These are phyloP conservation scores for Nycticebus coucang DNA, from an alignment of 2,113 vertebrate species.

Conservation along the genomic window DNA sequence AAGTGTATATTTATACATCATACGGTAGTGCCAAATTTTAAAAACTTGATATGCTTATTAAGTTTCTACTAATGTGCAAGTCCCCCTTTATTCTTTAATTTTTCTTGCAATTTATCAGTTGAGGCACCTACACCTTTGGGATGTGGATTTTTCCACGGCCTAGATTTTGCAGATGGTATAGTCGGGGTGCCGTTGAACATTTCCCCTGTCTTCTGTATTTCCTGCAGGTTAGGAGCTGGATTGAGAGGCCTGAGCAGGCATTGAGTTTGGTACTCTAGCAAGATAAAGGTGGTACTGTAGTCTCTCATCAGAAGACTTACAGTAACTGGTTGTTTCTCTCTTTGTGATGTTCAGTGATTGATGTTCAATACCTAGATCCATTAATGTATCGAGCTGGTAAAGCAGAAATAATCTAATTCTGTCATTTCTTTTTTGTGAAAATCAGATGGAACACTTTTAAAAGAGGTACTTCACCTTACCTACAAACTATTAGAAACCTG, in stretches of 20 bases:
- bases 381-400: neutral
- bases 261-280: neutral
- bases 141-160: neutral
- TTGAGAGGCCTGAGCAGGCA: neutral
- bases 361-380: neutral
- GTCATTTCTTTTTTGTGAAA: neutral
- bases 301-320: neutral
- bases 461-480: neutral
- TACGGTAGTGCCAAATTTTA: neutral
- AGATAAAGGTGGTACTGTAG: neutral
- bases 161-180: neutral
- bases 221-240: neutral
- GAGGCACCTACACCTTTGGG: neutral
- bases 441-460: neutral
- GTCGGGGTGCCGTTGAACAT: rapidly evolving
- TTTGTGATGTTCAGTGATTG: neutral
- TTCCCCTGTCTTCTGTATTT: neutral
- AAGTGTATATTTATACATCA: neutral
- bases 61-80: neutral
- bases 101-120: neutral
- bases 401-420: neutral
- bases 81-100: neutral
- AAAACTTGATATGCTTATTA: neutral
- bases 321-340: neutral
- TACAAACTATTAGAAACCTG: neutral